A percentile compares a stretch with the other conserved stretches of the same genome.
phyloP scores from a whole-genome alignment of 2,888 invertebrate species.

The Linyphia triangularis region DNA sequence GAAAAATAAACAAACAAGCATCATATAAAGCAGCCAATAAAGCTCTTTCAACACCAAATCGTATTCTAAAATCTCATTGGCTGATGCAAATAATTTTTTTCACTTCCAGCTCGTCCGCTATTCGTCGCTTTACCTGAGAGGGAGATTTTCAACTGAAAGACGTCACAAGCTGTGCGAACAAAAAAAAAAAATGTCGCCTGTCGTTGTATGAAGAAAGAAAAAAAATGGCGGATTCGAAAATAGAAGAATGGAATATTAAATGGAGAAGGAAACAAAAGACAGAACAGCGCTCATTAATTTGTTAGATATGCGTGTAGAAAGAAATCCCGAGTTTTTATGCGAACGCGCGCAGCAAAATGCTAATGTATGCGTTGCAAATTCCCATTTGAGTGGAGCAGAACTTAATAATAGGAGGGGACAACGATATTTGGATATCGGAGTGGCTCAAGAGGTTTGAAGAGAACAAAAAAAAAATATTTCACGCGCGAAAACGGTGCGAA shows the following conservation, averaged over 20 bases:
- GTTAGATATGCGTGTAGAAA: conserved; percentile 26
- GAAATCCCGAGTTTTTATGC: conserved; percentile 56
- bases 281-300: conserved; percentile 49
- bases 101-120: background rate
- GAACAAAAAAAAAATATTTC: conserved; percentile 20
- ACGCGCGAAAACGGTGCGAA: background rate
- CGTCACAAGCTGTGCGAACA: conserved; percentile 15
- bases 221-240: conserved; percentile 12
- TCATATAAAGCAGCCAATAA: conserved; percentile 41
- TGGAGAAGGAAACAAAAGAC: conserved; percentile 44
- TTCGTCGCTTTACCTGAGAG: conserved; percentile 26
- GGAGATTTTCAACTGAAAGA: conserved; percentile 29
- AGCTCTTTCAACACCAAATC: conserved; percentile 30
- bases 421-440: conserved; percentile 48
- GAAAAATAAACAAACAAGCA: conserved; percentile 30
- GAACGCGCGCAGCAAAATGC: conserved; percentile 24
- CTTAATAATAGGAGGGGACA: conserved; percentile 57
- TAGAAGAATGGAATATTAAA: conserved; percentile 48
- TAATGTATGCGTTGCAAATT: conserved; percentile 54
- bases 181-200: background rate
- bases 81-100: conserved; percentile 4
- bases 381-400: conserved; percentile 7
- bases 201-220: conserved; percentile 12
- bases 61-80: conserved; percentile 47
- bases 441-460: background rate